A percentile compares a stretch with the other conserved stretches of the same genome.
phyloP scores from a whole-genome alignment of 2,113 vertebrate genomes.

The Callionymus lyra region DNA sequence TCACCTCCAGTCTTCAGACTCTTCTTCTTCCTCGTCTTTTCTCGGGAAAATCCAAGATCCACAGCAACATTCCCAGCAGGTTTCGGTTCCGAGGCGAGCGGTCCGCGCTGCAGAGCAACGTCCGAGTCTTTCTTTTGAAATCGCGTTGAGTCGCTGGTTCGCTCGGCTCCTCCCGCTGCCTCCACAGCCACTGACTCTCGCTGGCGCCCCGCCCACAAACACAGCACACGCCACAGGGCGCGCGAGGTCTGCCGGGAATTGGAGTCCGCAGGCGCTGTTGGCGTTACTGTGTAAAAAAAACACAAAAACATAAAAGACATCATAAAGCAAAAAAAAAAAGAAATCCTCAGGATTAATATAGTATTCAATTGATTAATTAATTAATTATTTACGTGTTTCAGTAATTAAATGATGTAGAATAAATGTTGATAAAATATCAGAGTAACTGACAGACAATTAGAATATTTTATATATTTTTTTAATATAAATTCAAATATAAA shows the following conservation, averaged over 20 bases:
- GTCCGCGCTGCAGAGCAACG: slow-evolving; percentile 14
- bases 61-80: slow-evolving; percentile 1
- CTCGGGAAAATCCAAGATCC: not conserved
- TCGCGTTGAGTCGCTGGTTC: slow-evolving; percentile 3
- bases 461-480: too few relatives aligned
- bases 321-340: too few relatives aligned
- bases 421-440: too few relatives aligned
- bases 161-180: slow-evolving; percentile 58
- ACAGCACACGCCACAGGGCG: slow-evolving; percentile 11
- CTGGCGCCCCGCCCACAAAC: slow-evolving; percentile 26
- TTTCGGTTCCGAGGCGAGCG: slow-evolving; percentile 7
- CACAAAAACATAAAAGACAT: too few relatives aligned
- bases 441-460: too few relatives aligned
- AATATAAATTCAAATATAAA: too few relatives aligned
- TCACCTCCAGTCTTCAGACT: slow-evolving; percentile 37
- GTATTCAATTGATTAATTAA: too few relatives aligned
- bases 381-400: too few relatives aligned
- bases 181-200: not conserved
- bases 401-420: too few relatives aligned
- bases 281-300: too few relatives aligned
- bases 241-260: slow-evolving; percentile 50
- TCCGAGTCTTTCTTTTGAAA: slow-evolving; percentile 36
- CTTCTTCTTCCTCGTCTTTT: too few relatives aligned
- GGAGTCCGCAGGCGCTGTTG: slow-evolving; percentile 21
- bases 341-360: too few relatives aligned